These are phyloP conservation scores for Hydractinia symbiolongicarpus DNA, from an alignment of 30 jellyfish, hydroid and myxozoan genomes.

Conservation along the genomic window DNA sequence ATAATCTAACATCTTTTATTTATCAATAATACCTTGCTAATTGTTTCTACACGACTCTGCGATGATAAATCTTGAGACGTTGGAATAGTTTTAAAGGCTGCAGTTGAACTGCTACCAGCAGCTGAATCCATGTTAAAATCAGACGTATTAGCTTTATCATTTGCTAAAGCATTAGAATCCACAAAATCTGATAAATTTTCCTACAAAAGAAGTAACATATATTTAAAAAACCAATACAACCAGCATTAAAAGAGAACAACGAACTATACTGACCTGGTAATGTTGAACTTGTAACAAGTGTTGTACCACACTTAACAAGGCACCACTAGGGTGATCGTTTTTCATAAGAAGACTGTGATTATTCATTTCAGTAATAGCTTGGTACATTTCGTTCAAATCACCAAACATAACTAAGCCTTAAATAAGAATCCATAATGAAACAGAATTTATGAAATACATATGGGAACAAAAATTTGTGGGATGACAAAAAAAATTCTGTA, in stretches of 20 bases:
- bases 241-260: not conserved
- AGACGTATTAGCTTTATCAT: too few relatives aligned
- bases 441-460: not conserved
- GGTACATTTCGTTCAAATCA: constrained; percentile 74
- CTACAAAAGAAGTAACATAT: too few relatives aligned
- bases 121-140: not conserved
- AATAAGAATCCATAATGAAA: not conserved
- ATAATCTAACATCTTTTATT: too few relatives aligned
- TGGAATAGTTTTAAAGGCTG: not conserved
- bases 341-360: constrained; percentile 53
- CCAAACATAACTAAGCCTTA: constrained; percentile 82
- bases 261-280: constrained; percentile 49
- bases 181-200: too few relatives aligned
- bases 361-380: constrained; percentile 87
- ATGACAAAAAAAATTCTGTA: not conserved
- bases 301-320: constrained; percentile 71
- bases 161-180: too few relatives aligned
- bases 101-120: not conserved
- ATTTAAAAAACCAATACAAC: too few relatives aligned
- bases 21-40: constrained; percentile 10
- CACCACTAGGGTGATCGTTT: constrained; percentile 85
- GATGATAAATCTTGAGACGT: not conserved
- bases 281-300: constrained; percentile 68
- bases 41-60: constrained; percentile 17
- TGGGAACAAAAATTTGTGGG: not conserved